Conservation (phyloP, 2,888 invertebrate species). For the Drosophila nigricruria region DNA sequence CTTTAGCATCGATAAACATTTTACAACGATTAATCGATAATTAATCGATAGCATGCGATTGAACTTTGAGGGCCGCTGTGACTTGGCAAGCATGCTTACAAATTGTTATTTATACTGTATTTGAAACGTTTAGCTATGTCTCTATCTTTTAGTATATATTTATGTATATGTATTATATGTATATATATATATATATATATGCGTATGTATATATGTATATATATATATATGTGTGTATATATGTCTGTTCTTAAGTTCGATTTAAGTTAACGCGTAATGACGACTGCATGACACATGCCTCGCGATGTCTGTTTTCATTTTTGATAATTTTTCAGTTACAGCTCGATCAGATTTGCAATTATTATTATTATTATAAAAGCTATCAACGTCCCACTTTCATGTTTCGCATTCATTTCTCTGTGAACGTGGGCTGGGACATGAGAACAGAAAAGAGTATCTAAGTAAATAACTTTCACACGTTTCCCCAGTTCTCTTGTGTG, state of each 20-base stretch:
- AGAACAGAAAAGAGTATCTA: background rate
- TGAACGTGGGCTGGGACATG: too few species aligned
- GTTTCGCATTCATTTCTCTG: constrained; percentile 10
- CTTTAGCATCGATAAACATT: constrained; percentile 43
- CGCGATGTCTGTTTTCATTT: constrained; percentile 34
- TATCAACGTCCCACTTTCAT: background rate
- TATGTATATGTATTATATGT: constrained; percentile 1
- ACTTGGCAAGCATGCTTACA: constrained; percentile 55
- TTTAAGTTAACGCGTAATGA: constrained; percentile 38
- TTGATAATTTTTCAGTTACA: constrained; percentile 1
- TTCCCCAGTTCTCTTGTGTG: constrained; percentile 2
- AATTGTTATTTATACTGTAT: constrained; percentile 16
- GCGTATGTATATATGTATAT: background rate
- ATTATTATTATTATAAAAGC: constrained; percentile 7
- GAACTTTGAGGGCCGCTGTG: constrained; percentile 47
- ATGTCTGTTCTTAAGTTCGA: constrained; percentile 47
- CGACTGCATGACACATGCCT: constrained; percentile 47
- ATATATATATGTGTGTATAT: constrained; percentile 6
- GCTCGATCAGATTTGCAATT: constrained; percentile 31
- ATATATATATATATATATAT: background rate
- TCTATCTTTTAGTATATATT: constrained; percentile 22
- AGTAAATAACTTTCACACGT: constrained; percentile 16
- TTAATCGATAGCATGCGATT: constrained; percentile 60
- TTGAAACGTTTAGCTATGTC: constrained; percentile 20
- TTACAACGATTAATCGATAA: constrained; percentile 51